phyloP scores from a whole-genome alignment of 2,113 vertebrate genomes.

The Neotragus moschatus region DNA sequence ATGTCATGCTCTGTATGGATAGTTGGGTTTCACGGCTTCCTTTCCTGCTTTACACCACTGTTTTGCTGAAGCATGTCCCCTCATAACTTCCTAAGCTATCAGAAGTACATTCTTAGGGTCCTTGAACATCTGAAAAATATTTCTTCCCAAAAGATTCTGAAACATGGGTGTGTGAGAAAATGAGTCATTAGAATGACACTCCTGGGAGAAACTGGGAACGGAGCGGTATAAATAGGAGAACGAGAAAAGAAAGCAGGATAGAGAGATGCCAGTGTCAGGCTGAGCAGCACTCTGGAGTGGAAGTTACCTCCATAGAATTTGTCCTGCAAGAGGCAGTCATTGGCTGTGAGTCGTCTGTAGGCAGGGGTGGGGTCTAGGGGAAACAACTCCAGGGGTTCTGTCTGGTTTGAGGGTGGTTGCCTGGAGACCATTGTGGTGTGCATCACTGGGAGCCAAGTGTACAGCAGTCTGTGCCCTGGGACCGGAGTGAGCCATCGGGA shows the following conservation, averaged over 20 bases:
- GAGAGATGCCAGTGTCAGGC: neutral
- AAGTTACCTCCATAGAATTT: neutral
- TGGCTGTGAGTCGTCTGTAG: neutral
- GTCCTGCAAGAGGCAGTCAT: neutral
- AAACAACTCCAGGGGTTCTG: neutral
- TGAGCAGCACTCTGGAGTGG: neutral
- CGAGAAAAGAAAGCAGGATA: neutral
- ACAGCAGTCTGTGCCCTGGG: neutral
- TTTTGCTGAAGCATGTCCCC: neutral
- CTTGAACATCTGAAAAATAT: neutral
- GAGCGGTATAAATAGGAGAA: neutral
- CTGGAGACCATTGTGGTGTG: neutral
- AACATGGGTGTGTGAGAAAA: neutral
- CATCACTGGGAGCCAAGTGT: neutral
- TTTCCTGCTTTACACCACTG: neutral
- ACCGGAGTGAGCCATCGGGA: rapidly evolving
- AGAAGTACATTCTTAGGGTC: neutral
- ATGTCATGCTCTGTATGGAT: neutral
- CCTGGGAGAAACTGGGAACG: neutral
- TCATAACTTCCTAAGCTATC: neutral
- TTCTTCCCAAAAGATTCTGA: neutral
- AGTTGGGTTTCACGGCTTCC: neutral
- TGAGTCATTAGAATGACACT: neutral
- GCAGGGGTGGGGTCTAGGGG: too few species aligned
- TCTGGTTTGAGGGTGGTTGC: rapidly evolving